A percentile compares a stretch with the other conserved stretches of the same genome.
Conservation (phyloP, 2,797 vertebrate species). For the Paguma larvata region DNA sequence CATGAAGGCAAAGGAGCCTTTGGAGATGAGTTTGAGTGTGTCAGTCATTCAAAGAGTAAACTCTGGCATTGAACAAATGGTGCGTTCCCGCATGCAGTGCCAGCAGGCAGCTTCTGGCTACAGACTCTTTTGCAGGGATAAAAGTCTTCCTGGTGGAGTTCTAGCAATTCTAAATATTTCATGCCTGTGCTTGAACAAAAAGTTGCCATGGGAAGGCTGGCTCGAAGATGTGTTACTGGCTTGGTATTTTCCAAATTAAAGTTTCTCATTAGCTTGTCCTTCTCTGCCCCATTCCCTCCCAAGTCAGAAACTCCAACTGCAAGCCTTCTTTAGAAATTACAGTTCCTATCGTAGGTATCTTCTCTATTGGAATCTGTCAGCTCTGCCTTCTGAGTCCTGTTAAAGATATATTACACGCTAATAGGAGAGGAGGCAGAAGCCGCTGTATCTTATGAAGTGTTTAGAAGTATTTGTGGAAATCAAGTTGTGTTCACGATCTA, state of each 20-base stretch:
- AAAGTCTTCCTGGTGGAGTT: constrained; percentile 80
- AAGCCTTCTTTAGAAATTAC: constrained; percentile 41
- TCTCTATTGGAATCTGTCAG: not conserved
- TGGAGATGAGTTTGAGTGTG: constrained; percentile 55
- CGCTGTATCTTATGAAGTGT: not conserved
- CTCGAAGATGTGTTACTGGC: constrained; percentile 47
- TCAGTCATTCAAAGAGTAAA: constrained; percentile 76
- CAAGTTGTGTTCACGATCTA: constrained; percentile 16
- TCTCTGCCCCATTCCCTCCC: not conserved
- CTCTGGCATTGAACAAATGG: constrained; percentile 72
- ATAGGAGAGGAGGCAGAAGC: not conserved
- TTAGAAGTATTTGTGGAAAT: constrained; percentile 44
- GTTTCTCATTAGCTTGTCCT: constrained; percentile 69
- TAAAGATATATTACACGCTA: not conserved
- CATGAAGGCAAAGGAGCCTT: constrained; percentile 68
- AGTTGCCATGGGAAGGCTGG: constrained; percentile 63
- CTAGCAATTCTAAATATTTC: constrained; percentile 84
- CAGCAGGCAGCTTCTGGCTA: constrained; percentile 83
- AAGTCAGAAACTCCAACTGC: not conserved
- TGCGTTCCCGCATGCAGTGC: constrained; percentile 56
- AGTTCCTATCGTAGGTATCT: not conserved
- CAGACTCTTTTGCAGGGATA: constrained; percentile 79
- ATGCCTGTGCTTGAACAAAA: constrained; percentile 66
- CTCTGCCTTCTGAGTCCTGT: constrained; percentile 35
- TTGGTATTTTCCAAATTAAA: constrained; percentile 63